Evolutionary conservation across 2,113 vertebrate genomes (phyloP).

Genomic region (Leptocoma aspasia): DNA sequence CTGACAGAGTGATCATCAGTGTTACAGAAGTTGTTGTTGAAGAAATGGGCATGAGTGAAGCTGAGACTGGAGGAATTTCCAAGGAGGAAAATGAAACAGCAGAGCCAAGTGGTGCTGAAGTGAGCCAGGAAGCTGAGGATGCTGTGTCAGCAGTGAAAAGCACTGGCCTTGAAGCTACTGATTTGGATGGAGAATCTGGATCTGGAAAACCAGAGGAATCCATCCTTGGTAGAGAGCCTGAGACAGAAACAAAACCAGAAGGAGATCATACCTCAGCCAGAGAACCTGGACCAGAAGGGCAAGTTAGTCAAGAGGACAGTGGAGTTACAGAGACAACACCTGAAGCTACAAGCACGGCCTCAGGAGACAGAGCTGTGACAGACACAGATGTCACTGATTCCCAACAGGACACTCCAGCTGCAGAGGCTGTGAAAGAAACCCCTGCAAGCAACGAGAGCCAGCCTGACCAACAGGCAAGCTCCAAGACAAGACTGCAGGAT

Average conservation of each 20-base stretch:
- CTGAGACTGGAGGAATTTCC: neutral
- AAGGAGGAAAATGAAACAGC: neutral
- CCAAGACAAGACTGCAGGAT: neutral
- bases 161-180: neutral
- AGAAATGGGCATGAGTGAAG: neutral
- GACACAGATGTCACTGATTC: neutral
- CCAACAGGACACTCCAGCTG: neutral
- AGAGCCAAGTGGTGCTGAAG: neutral
- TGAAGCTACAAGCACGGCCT: neutral
- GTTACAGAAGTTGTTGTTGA: neutral
- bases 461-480: neutral
- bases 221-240: neutral
- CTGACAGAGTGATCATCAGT: neutral
- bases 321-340: neutral
- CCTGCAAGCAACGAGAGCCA: neutral
- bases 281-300: neutral
- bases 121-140: neutral
- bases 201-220: neutral
- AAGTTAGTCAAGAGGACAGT: neutral
- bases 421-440: neutral
- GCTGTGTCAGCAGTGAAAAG: neutral
- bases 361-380: neutral
- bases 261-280: neutral
- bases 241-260: neutral
- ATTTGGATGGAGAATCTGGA: neutral